phyloP scores from a whole-genome alignment of 2,113 vertebrate genomes.

The Barnardius zonarius region DNA sequence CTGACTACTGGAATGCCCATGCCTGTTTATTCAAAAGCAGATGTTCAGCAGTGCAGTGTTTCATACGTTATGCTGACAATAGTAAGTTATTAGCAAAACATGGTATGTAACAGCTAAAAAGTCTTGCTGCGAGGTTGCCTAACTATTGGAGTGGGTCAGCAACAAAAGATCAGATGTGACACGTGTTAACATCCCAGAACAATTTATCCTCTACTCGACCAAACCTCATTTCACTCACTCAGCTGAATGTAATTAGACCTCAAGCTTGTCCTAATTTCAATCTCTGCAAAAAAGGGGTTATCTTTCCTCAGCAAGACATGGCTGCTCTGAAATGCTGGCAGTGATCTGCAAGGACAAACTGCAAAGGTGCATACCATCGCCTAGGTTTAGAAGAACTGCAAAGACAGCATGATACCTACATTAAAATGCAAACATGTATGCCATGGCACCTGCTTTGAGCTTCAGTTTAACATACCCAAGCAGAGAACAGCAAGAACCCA shows the following conservation, averaged over 20 bases:
- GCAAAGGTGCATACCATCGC: neutral
- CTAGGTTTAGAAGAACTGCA: neutral
- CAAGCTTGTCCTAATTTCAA: neutral
- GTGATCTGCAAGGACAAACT: neutral
- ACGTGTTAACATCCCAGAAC: neutral
- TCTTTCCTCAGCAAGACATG: neutral
- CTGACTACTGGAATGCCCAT: conserved; percentile 10
- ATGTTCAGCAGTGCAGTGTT: neutral
- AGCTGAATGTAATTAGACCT: conserved; percentile 17
- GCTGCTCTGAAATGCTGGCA: neutral
- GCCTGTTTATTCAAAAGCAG: conserved; percentile 29
- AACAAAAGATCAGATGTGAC: neutral
- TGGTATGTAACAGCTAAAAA: neutral
- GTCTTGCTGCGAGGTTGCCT: neutral
- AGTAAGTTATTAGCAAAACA: conserved; percentile 14
- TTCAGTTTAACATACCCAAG: neutral
- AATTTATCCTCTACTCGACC: neutral
- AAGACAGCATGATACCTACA: neutral
- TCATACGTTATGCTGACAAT: conserved; percentile 15
- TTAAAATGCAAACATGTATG: neutral
- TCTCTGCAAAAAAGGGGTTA: neutral
- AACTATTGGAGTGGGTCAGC: neutral
- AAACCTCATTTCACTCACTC: conserved; percentile 6
- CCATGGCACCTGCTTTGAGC: neutral
- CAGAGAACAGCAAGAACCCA: neutral